Conservation (phyloP, 2,888 invertebrate genomes). For the Deroplatys truncata region DNA sequence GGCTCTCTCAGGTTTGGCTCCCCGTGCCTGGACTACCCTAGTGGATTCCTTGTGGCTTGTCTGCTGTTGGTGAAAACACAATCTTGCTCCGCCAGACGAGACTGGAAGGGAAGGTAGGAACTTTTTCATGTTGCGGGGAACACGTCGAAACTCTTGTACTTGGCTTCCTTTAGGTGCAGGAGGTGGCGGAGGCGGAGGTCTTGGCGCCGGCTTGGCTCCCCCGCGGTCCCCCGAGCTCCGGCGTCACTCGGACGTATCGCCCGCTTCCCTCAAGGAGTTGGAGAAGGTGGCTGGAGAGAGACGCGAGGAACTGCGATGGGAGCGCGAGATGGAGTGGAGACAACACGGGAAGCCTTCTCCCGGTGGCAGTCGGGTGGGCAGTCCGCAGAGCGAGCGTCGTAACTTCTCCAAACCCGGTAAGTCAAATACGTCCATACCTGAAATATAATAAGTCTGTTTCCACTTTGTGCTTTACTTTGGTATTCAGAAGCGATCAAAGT, state of each 20-base stretch:
- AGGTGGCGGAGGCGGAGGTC: slow-evolving; percentile 49
- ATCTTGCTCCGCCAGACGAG: slow-evolving; percentile 11
- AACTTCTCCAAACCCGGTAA: slow-evolving; percentile 19
- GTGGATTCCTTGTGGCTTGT: slow-evolving; percentile 2
- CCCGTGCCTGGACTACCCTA: neutral
- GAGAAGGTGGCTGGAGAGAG: slow-evolving; percentile 63
- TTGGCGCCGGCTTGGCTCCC: slow-evolving; percentile 65
- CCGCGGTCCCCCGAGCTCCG: slow-evolving; percentile 78
- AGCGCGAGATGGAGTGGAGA: slow-evolving; percentile 45
- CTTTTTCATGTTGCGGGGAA: neutral
- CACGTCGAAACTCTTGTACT: slow-evolving; percentile 3
- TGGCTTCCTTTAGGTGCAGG: neutral
- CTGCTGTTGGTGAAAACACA: slow-evolving; percentile 16
- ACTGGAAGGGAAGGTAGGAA: neutral
- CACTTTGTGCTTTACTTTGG: too few relatives aligned
- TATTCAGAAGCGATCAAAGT: too few relatives aligned
- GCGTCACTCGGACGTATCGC: slow-evolving; percentile 81
- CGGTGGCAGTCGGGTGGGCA: slow-evolving; percentile 1
- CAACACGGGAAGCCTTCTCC: slow-evolving; percentile 50
- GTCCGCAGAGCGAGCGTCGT: slow-evolving; percentile 32
- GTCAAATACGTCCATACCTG: neutral
- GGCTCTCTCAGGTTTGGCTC: neutral
- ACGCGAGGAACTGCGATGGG: slow-evolving; percentile 42
- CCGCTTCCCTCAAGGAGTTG: slow-evolving; percentile 81
- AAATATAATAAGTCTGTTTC: neutral